A percentile compares a stretch with the other conserved stretches of the same genome.
These are phyloP conservation scores for Orthonevra nobilis DNA, from an alignment of 2,888 invertebrate genomes.

Conservation along the genomic window DNA sequence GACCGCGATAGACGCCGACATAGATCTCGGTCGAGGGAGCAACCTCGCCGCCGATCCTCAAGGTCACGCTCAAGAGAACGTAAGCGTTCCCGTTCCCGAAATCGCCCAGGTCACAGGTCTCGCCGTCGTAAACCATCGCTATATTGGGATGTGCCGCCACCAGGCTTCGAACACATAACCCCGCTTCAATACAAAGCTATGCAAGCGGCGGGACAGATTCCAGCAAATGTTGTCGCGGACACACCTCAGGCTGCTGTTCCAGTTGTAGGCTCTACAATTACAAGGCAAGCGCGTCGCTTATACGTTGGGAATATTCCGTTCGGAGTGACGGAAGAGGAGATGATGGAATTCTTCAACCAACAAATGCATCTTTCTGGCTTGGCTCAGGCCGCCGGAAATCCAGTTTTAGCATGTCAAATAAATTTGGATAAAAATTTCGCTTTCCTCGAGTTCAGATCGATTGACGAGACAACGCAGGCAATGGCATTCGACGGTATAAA, in stretches of 20 bases:
- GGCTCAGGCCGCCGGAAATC: constrained; percentile 98
- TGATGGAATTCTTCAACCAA: constrained; percentile 99
- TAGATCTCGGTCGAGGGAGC: constrained; percentile 71
- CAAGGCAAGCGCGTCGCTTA: constrained; percentile 93
- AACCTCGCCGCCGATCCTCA: constrained; percentile 79
- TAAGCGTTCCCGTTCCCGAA: constrained; percentile 80
- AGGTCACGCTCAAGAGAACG: constrained; percentile 83
- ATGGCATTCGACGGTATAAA: constrained; percentile 99
- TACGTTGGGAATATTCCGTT: constrained; percentile 99
- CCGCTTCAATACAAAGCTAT: constrained; percentile 95
- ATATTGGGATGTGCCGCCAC: constrained; percentile 99
- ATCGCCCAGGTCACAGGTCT: constrained; percentile 79
- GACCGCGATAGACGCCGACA: constrained; percentile 74
- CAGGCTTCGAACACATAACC: constrained; percentile 98
- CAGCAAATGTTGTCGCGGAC: constrained; percentile 94
- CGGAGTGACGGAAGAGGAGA: constrained; percentile 98
- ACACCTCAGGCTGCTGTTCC: constrained; percentile 98
- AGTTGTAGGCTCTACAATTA: constrained; percentile 97
- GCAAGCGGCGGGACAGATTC: constrained; percentile 97
- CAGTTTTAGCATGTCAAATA: constrained; percentile 98
- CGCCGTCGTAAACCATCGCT: constrained; percentile 93
- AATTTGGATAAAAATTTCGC: constrained; percentile 99
- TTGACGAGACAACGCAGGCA: constrained; percentile 99
- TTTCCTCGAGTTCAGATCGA: constrained; percentile 96
- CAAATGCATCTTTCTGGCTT: constrained; percentile 99